These are phyloP conservation scores for Siphamia tubifer DNA, from an alignment of 2,113 vertebrate genomes.

Conservation along the genomic window DNA sequence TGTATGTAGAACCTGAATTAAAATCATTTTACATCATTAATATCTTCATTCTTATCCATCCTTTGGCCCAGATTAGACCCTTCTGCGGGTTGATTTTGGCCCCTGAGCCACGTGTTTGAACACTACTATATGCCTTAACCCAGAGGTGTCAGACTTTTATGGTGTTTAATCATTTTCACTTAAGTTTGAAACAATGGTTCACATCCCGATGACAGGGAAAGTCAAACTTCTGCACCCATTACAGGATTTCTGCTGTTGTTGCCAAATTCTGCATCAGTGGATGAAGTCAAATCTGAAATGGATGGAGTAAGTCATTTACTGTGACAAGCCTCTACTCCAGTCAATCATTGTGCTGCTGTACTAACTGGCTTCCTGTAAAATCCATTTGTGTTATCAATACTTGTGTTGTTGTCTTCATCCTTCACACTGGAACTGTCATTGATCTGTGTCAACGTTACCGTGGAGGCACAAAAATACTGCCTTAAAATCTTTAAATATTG, in stretches of 20 bases:
- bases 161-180: no score
- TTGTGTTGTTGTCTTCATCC: conserved; percentile 44
- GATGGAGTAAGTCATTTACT: conserved; percentile 46
- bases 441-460: conserved; percentile 56
- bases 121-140: no score
- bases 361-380: conserved; percentile 37
- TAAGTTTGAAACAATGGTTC: no score
- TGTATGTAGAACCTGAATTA: no score
- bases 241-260: conserved; percentile 20
- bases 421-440: conserved; percentile 16
- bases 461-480: background rate
- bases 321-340: conserved; percentile 33
- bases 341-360: conserved; percentile 2
- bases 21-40: no score
- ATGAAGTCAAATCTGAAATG: conserved; percentile 21
- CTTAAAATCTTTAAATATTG: no score
- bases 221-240: conserved; percentile 17
- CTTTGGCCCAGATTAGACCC: no score
- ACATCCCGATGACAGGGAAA: no score
- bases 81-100: no score
- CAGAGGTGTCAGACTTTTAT: no score
- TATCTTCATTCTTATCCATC: no score
- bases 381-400: conserved; percentile 53
- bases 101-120: no score
- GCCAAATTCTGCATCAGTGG: background rate